phyloP scores from a whole-genome alignment of 1,140 invertebrate species.

The Olivierus martensii region DNA sequence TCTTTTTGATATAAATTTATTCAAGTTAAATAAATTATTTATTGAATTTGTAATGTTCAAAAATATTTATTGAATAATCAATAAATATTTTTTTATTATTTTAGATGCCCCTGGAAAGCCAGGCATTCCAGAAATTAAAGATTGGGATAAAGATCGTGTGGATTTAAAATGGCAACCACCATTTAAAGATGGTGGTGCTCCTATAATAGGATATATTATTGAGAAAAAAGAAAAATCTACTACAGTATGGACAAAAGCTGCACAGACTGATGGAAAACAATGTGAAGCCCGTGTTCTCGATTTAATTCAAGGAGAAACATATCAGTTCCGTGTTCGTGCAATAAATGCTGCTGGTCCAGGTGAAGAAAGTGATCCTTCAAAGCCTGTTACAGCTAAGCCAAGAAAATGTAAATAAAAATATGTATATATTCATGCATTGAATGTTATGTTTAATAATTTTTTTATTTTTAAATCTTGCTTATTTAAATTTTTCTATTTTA shows the following conservation, averaged over 20 bases:
- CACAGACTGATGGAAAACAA: conserved; percentile 44
- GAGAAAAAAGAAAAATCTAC: conserved; percentile 92
- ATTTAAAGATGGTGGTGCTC: conserved; percentile 75
- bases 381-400: conserved; percentile 63
- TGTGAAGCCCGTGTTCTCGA: conserved; percentile 69
- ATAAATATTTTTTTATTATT: not conserved
- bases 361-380: conserved; percentile 60
- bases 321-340: conserved; percentile 83
- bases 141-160: conserved; percentile 93
- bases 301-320: conserved; percentile 75
- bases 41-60: not conserved
- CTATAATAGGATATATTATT: conserved; percentile 89
- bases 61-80: not conserved
- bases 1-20: too few relatives aligned
- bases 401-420: conserved; percentile 53
- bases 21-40: too few relatives aligned
- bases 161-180: conserved; percentile 76
- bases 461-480: not conserved
- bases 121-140: conserved; percentile 66
- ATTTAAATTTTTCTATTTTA: not conserved
- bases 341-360: conserved; percentile 88
- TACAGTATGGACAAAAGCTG: conserved; percentile 70
- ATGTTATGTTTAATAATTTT: not conserved
- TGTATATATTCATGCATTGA: not conserved
- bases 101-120: conserved; percentile 77